Evolutionary conservation across 2,888 invertebrate genomes (phyloP), one percentile per base, ranked within the genome.

Genomic region (Ferrisia virgata): DNA sequence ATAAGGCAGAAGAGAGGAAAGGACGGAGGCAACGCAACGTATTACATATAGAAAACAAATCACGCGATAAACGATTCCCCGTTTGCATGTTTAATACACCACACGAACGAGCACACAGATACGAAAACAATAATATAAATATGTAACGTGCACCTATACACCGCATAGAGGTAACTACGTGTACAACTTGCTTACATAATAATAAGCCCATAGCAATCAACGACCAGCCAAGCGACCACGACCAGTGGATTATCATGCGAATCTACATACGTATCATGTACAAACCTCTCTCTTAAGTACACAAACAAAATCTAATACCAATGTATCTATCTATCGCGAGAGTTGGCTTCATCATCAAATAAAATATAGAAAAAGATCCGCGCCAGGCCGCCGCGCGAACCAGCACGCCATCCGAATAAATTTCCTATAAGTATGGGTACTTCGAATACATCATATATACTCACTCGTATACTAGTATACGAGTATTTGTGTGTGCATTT

Each of bases 41-140:
- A 33, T 36, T 76, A 76, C 72, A 76, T 76, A 76, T 76, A 33
- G 72, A 53, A 58, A 81, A 81, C 58, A 81, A 81, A 81, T 81
- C 81, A 81, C 81, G 81, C 81, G 53, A 81, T 81, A 47, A 76
- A 76, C 72, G 72, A 81, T 81, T 81, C 58, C 58, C 43, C 79
- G 81, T 53, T 81, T 53, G 81, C 81, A 81, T 81, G 81, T 81
- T 81, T 47, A 76, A 76, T 76, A 76, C n/a, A n/a, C 69, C 28
- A 69, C 31, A 31, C 31, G 80, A 53, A 53, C 53, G 22, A 22
- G 11, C 40, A 43, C 6, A 53, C 15, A 80, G 47, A 81, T 43
- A 58, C 31, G 81, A 81, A 81, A 81, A 81, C 81, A 81, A 81
- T n/a, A n/a, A n/a, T 81, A 58, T 81, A 81, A 79, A 79, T 81